phyloP scores from a whole-genome alignment of 92 coral and sea anemone species.

The Porites evermanni region DNA sequence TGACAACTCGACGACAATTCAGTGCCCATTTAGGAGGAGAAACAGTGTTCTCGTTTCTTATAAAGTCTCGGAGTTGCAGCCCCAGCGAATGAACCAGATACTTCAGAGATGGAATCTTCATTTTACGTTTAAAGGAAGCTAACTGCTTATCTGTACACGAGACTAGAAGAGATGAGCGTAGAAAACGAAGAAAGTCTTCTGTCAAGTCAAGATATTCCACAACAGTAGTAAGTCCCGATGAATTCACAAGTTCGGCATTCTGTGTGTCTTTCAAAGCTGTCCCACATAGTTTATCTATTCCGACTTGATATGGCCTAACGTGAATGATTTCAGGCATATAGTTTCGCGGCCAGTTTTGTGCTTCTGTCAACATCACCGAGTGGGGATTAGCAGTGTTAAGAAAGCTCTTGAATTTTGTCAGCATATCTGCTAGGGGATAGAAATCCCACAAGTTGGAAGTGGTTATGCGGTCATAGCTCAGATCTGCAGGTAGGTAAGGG shows the following conservation, averaged over 20 bases:
- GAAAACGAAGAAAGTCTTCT: conserved; percentile 51
- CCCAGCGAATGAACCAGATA: conserved; percentile 57
- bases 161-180: conserved; percentile 66
- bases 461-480: conserved; percentile 65
- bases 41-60: conserved; percentile 60
- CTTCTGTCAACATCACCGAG: conserved; percentile 71
- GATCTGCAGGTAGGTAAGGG: conserved; percentile 35
- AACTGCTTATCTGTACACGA: conserved; percentile 22
- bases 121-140: conserved; percentile 13
- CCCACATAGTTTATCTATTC: conserved; percentile 14
- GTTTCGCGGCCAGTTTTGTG: conserved; percentile 55
- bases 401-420: conserved; percentile 32
- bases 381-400: conserved; percentile 52
- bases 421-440: conserved; percentile 44
- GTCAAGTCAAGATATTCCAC: conserved; percentile 62
- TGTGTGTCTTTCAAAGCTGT: conserved; percentile 66
- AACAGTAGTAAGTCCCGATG: conserved; percentile 30
- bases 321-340: conserved; percentile 4
- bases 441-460: conserved; percentile 77
- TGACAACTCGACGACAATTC: conserved; percentile 55
- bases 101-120: conserved; percentile 17
- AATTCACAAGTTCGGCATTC: conserved; percentile 49
- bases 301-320: neutral
- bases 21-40: conserved; percentile 69
- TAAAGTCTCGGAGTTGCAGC: conserved; percentile 64